Conservation (phyloP, 2,113 vertebrate species). For the Coturnix japonica region DNA sequence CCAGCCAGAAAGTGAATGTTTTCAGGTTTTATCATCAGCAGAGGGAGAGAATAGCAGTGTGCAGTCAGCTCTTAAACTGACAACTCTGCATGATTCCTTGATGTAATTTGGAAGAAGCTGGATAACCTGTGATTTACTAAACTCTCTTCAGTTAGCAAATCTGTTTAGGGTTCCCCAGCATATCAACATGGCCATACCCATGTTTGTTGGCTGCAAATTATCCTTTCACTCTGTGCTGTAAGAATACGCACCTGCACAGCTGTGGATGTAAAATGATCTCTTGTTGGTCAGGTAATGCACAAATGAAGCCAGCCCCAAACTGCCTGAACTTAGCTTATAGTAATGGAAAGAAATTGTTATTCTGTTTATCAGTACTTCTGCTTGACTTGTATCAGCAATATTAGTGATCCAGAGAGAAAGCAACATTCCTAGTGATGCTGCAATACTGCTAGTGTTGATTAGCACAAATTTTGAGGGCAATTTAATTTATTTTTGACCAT, state of each 20-base stretch:
- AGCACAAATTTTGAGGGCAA: neutral
- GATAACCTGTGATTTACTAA: slow-evolving; percentile 51
- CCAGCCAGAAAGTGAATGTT: neutral
- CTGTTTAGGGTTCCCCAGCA: neutral
- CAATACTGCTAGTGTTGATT: neutral
- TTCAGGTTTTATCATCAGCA: neutral
- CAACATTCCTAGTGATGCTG: neutral
- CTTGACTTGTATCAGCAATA: neutral
- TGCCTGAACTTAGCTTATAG: neutral
- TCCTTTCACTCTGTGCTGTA: neutral
- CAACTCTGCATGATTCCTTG: neutral
- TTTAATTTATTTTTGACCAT: neutral
- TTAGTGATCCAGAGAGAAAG: neutral
- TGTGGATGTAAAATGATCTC: slow-evolving; percentile 2
- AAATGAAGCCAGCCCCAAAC: neutral
- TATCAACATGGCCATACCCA: neutral
- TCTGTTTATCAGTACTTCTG: neutral
- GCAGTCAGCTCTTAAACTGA: neutral
- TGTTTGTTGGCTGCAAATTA: neutral
- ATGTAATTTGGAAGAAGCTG: slow-evolving; percentile 34
- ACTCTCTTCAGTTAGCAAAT: slow-evolving; percentile 3
- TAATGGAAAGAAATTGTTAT: neutral
- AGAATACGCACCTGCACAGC: neutral
- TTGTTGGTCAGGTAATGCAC: neutral
- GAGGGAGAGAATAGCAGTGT: neutral